Evolutionary conservation across 2,888 invertebrate species (phyloP).

Genomic region (Nudaria mundana): DNA sequence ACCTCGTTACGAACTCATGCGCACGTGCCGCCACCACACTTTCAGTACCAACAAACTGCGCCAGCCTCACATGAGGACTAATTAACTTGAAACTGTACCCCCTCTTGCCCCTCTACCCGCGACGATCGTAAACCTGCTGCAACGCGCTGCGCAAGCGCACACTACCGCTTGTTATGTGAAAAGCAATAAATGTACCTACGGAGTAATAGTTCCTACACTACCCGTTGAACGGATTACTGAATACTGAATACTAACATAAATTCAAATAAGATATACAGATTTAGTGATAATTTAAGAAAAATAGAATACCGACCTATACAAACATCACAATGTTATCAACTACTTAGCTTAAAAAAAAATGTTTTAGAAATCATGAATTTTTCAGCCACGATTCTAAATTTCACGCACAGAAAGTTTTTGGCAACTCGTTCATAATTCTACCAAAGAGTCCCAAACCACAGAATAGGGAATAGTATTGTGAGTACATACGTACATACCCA

Average conservation of each 20-base stretch:
- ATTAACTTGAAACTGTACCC: not conserved
- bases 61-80: slow-evolving; percentile 1
- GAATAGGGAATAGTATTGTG: too few species aligned
- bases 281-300: too few species aligned
- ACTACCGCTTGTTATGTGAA: not conserved
- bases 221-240: not conserved
- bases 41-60: not conserved
- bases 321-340: too few species aligned
- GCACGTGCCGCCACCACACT: not conserved
- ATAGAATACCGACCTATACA: too few species aligned
- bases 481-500: too few species aligned
- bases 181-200: not conserved
- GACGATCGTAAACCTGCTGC: slow-evolving; percentile 2
- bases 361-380: too few species aligned
- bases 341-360: too few species aligned
- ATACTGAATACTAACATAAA: not conserved
- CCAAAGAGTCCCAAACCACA: too few species aligned
- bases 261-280: not conserved
- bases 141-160: not conserved
- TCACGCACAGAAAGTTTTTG: too few species aligned
- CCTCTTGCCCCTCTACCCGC: not conserved
- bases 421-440: too few species aligned
- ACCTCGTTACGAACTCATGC: not conserved
- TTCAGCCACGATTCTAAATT: too few species aligned
- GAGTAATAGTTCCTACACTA: not conserved